A percentile compares a stretch with the other conserved stretches of the same genome.
These are phyloP conservation scores for Aphelocoma californica DNA, from an alignment of 2,797 vertebrate genomes.

Conservation along the genomic window DNA sequence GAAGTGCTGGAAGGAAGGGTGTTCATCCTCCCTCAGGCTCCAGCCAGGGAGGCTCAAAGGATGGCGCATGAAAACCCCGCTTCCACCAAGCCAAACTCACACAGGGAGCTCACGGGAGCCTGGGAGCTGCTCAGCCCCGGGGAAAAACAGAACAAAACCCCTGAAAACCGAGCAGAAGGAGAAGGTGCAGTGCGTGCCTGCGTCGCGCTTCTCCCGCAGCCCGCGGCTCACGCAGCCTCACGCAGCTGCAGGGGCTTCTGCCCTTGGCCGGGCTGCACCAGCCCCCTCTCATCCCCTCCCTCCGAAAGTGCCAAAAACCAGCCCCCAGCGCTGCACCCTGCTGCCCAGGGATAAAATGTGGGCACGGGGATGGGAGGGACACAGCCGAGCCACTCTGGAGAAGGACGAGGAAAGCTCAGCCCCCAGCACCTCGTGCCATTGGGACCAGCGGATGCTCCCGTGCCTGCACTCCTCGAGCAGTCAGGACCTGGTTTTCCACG, in stretches of 20 bases:
- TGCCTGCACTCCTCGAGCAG: rapidly evolving
- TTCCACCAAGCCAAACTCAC: background rate
- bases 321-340: rapidly evolving
- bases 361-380: background rate
- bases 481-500: rapidly evolving
- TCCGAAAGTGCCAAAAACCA: rapidly evolving
- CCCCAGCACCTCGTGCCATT: rapidly evolving
- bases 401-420: background rate
- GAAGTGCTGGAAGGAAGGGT: rapidly evolving
- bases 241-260: background rate
- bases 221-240: rapidly evolving
- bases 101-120: background rate
- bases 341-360: rapidly evolving
- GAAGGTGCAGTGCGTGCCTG: rapidly evolving
- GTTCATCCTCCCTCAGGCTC: background rate
- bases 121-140: background rate
- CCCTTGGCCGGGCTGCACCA: background rate
- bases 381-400: background rate
- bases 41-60: background rate
- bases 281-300: background rate
- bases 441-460: rapidly evolving
- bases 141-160: background rate
- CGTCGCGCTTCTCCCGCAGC: background rate
- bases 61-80: rapidly evolving
- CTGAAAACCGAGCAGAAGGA: background rate